A percentile compares a stretch with the other conserved stretches of the same genome.
These are phyloP conservation scores for Pantherophis alleghaniensis DNA, from an alignment of 2,797 vertebrate genomes.

Conservation along the genomic window DNA sequence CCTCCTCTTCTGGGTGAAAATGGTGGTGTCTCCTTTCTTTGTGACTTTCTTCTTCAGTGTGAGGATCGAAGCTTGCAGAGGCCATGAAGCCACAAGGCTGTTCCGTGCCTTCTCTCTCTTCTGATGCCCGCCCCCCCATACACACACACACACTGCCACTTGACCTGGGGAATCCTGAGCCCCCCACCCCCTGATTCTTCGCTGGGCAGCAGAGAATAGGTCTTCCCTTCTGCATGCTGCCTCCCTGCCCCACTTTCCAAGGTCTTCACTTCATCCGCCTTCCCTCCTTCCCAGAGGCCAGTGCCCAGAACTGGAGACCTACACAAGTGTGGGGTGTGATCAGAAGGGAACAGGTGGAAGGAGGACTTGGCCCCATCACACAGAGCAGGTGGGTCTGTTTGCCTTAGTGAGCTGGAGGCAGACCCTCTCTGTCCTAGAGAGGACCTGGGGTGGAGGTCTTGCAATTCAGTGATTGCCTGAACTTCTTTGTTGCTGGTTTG, in stretches of 20 bases:
- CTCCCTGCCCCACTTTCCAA: neutral
- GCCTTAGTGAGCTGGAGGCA: neutral
- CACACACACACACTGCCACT: neutral
- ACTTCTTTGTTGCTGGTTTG: neutral
- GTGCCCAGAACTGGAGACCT: neutral
- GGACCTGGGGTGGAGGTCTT: neutral
- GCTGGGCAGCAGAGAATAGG: neutral
- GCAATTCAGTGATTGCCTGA: neutral
- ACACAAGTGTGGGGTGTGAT: neutral
- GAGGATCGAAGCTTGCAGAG: neutral
- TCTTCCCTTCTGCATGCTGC: neutral
- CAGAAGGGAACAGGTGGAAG: neutral
- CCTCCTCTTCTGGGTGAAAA: neutral
- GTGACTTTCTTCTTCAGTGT: neutral
- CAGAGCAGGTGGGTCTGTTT: neutral
- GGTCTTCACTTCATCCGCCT: neutral
- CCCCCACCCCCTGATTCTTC: neutral
- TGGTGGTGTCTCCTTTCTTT: neutral
- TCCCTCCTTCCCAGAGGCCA: neutral
- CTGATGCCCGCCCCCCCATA: accelerated
- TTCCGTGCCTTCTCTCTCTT: neutral
- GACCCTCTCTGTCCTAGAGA: neutral
- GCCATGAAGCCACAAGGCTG: neutral
- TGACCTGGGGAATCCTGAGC: neutral
- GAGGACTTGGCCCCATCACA: neutral